Conservation (phyloP, 2,888 invertebrate genomes). For the Athalia circularis region DNA sequence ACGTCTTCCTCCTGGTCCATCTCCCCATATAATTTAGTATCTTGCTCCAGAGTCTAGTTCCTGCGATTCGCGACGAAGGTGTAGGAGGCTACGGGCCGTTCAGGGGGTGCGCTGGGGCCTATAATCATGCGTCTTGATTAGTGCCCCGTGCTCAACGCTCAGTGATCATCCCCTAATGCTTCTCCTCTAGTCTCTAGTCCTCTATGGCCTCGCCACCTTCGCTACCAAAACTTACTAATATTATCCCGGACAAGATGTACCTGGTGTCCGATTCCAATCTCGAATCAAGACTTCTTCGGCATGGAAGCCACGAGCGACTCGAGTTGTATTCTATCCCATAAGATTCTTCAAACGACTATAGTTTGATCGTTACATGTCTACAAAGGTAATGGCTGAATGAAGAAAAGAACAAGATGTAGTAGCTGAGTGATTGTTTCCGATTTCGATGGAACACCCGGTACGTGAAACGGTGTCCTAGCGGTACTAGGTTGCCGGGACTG, state of each 20-base stretch:
- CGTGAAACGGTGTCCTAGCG: conserved; percentile 30
- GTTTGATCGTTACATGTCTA: no score
- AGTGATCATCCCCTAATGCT: conserved; percentile 73
- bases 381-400: not conserved
- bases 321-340: not conserved
- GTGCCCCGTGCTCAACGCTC: conserved; percentile 71
- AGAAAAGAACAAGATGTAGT: not conserved
- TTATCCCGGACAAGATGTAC: conserved; percentile 57
- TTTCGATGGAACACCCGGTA: conserved; percentile 46
- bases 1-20: not conserved
- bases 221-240: conserved; percentile 65
- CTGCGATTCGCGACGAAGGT: conserved; percentile 24
- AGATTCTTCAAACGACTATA: not conserved
- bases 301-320: no score
- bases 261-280: conserved; percentile 50
- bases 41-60: conserved; percentile 10
- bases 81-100: conserved; percentile 49
- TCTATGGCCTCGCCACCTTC: conserved; percentile 59
- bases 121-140: conserved; percentile 74
- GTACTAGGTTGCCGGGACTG: conserved; percentile 14
- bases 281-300: not conserved
- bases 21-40: conserved; percentile 18
- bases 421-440: not conserved
- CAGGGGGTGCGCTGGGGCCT: conserved; percentile 68
- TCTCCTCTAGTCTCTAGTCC: conserved; percentile 59